Conservation (phyloP, 1,140 invertebrate genomes). For the Hyles vespertilio region DNA sequence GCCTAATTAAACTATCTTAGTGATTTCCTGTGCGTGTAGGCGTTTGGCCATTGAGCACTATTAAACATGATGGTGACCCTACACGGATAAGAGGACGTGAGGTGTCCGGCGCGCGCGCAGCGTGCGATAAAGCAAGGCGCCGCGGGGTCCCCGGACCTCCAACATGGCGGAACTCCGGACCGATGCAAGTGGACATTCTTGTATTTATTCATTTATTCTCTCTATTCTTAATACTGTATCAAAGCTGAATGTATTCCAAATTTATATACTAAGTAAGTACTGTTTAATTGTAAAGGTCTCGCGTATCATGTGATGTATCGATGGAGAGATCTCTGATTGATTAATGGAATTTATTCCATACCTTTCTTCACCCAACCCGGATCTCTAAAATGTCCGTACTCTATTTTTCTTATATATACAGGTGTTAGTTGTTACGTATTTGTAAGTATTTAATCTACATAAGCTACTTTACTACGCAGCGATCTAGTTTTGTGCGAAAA, state of each 20-base stretch:
- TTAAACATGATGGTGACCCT: slow-evolving; percentile 36
- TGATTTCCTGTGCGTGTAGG: slow-evolving; percentile 8
- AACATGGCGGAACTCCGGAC: slow-evolving; percentile 32
- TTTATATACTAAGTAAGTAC: no score
- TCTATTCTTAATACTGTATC: background rate
- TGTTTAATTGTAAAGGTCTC: no score
- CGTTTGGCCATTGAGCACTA: slow-evolving; percentile 6
- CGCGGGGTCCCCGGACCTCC: slow-evolving; percentile 62
- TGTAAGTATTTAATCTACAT: no score
- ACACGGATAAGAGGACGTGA: slow-evolving; percentile 38
- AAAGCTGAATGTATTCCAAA: background rate
- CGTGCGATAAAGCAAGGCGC: slow-evolving; percentile 68
- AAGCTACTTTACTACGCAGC: no score
- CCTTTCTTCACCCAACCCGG: no score
- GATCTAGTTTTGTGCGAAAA: no score
- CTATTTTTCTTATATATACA: no score
- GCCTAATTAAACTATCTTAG: slow-evolving; percentile 1
- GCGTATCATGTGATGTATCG: no score
- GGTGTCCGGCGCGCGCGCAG: slow-evolving; percentile 59
- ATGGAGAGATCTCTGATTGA: no score
- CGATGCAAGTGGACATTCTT: slow-evolving; percentile 21
- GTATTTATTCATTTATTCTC: slow-evolving; percentile 4
- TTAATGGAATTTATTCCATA: no score
- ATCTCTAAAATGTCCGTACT: no score
- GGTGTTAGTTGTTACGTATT: no score